A percentile compares a stretch with the other conserved stretches of the same genome.
These are phyloP conservation scores for Aselliscus stoliczkanus DNA, from an alignment of 2,797 vertebrate species.

Conservation along the genomic window DNA sequence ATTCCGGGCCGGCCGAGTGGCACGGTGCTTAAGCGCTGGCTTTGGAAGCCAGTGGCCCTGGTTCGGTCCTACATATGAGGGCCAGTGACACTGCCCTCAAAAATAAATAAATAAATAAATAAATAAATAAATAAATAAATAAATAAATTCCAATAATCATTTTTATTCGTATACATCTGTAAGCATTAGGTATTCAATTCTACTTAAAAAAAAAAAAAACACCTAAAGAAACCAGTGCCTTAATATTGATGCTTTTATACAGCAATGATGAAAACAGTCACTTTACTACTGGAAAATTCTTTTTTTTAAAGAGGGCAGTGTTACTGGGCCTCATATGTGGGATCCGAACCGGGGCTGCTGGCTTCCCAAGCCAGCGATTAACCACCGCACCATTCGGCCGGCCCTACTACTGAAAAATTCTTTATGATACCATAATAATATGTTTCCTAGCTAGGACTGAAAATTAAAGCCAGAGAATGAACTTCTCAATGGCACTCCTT, in stretches of 20 bases:
- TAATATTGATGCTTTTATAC: not conserved
- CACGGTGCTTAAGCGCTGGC: too few relatives aligned
- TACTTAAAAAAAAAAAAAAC: not conserved
- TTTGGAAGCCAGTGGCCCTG: too few relatives aligned
- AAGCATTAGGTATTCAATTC: not conserved
- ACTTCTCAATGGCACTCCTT: not conserved
- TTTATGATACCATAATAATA: not conserved
- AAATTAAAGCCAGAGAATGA: conserved; percentile 16
- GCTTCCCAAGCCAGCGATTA: too few relatives aligned
- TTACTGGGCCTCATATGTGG: too few relatives aligned
- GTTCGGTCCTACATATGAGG: too few relatives aligned
- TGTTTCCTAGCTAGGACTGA: not conserved
- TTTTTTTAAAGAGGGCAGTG: too few relatives aligned
- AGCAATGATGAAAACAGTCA: not conserved
- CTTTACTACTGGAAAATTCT: not conserved
- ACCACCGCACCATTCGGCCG: too few relatives aligned
- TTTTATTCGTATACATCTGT: not conserved
- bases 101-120: too few relatives aligned
- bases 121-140: not conserved
- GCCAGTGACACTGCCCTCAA: too few relatives aligned
- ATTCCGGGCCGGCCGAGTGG: too few relatives aligned
- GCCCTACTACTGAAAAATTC: not conserved
- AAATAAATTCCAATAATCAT: not conserved
- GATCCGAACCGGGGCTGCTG: too few relatives aligned
- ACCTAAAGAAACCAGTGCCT: not conserved